These are phyloP conservation scores for Sphaerophoria rueppellii DNA, from an alignment of 2,888 invertebrate species.

Conservation along the genomic window DNA sequence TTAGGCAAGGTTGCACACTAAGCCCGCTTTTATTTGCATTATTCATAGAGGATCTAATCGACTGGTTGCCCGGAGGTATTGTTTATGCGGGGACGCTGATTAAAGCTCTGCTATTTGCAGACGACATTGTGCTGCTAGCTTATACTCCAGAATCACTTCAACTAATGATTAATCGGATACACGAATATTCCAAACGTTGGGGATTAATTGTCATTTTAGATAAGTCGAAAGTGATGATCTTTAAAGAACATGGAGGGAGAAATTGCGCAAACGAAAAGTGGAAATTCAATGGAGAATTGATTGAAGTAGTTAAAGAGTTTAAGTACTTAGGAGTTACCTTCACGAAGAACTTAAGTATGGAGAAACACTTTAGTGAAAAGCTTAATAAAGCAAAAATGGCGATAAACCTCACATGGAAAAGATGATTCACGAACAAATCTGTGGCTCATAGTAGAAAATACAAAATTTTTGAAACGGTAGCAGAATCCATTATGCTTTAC, in stretches of 20 bases:
- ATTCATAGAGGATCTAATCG: background rate
- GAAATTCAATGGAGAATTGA: slow-evolving; percentile 1
- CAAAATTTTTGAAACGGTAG: slow-evolving; percentile 7
- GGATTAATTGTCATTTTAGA: background rate
- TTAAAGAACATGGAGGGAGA: background rate
- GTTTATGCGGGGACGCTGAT: background rate
- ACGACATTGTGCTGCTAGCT: background rate
- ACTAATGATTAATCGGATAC: slow-evolving; percentile 3
- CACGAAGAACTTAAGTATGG: slow-evolving; percentile 9
- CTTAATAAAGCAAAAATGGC: slow-evolving; percentile 1
- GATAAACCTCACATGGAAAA: slow-evolving; percentile 2
- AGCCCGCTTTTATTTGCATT: background rate
- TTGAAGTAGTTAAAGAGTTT: slow-evolving; percentile 4
- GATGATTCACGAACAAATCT: background rate
- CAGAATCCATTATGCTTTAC: slow-evolving; percentile 9
- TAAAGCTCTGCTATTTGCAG: slow-evolving; percentile 13
- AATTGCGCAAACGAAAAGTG: too few relatives aligned
- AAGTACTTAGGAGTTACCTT: slow-evolving; percentile 7
- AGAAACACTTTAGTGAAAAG: slow-evolving; percentile 9
- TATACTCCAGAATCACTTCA: slow-evolving; percentile 5
- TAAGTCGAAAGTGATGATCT: background rate
- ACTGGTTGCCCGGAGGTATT: background rate
- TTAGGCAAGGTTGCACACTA: background rate
- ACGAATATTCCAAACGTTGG: slow-evolving; percentile 8
- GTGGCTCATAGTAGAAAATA: slow-evolving; percentile 6